Base-by-base conservation (phyloP, 1,140 invertebrate genomes). In the Neodiprion lecontei region DNA sequence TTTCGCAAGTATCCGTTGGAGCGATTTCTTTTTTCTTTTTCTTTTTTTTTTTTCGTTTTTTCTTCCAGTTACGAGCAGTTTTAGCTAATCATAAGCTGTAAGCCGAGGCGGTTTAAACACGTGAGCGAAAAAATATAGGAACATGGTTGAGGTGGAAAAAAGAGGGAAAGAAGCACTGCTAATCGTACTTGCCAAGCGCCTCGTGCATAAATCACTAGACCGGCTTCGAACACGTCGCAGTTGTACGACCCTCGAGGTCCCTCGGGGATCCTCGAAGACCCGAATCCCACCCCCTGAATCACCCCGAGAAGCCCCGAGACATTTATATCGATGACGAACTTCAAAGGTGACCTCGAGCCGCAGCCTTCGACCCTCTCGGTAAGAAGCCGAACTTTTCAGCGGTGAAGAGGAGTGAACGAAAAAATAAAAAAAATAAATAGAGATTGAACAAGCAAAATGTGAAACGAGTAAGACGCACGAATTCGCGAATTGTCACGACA, bases 271-370 rank as follows among this genome's bases (percentile, higher is more conserved):
- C 53, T 40, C 53, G 53, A 17, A 61, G 53, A 17, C 53, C n/a
- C 53, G 53, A 14, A 61, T 61, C 53, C 53, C 28, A 40, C 28
- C 53, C 53, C 53, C 53, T 14, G n/a, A 61, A 61, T 61, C 53
- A 61, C 53, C 53, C 53, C 53, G 53, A 12, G 53, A 61, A 61
- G 53, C 53, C 53, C 53, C 53, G 53, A 61, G 53, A 17, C 53
- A 61, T 61, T 61, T 61, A 61, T 61, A 61, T 61, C 53, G 53
- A 61, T 61, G 53, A 61, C 53, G 53, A 61, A 61, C 53, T 8
- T 61, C 53, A 61, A 61, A 61, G 53, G 53, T 61, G 53, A 61
- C 53, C 53, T 61, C 53, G 53, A 14, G 53, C 7, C 53, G 11
- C 11, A 12, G 11, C 53, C 11, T 61, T 61, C 53, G 53, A 61